These are phyloP conservation scores for Leucania comma DNA, from an alignment of 2,888 invertebrate genomes.

Conservation along the genomic window DNA sequence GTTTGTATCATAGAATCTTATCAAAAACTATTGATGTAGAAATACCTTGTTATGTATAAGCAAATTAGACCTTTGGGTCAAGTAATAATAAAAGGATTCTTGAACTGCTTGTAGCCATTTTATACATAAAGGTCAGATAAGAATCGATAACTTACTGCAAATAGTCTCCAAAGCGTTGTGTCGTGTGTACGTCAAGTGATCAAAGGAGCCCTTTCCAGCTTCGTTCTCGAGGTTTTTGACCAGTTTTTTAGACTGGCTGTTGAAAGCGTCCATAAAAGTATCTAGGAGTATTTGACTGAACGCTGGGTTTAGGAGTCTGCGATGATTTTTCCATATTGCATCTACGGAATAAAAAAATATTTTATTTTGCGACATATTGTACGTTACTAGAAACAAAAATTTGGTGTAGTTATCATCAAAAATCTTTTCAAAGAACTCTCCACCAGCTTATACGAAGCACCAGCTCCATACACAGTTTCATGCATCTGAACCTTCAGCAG, in stretches of 20 bases:
- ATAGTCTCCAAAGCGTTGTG: conserved; percentile 81
- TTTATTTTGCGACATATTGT: too few species aligned
- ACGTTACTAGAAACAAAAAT: too few species aligned
- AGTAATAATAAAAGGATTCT: too few species aligned
- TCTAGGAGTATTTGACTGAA: conserved; percentile 77
- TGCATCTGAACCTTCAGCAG: too few species aligned
- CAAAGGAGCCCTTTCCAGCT: conserved; percentile 75
- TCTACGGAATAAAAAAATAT: conserved; percentile 64
- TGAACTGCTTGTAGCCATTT: too few species aligned
- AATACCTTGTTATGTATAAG: too few species aligned
- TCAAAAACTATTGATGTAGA: background rate
- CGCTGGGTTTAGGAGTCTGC: conserved; percentile 77
- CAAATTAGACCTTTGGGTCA: too few species aligned
- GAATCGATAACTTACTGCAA: conserved; percentile 73
- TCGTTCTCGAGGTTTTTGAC: conserved; percentile 68
- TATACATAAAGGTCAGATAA: too few species aligned
- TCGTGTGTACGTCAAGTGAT: conserved; percentile 77
- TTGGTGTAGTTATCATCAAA: too few species aligned
- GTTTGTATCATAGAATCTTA: background rate
- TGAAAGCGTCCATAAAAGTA: conserved; percentile 75
- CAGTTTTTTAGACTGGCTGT: conserved; percentile 73
- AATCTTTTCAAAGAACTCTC: too few species aligned
- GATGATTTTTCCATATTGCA: conserved; percentile 76
- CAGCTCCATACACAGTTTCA: too few species aligned
- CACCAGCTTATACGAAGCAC: too few species aligned